Evolutionary conservation across 2,888 invertebrate genomes (phyloP).

Genomic region (Scaptomyza cyrtandrae): DNA sequence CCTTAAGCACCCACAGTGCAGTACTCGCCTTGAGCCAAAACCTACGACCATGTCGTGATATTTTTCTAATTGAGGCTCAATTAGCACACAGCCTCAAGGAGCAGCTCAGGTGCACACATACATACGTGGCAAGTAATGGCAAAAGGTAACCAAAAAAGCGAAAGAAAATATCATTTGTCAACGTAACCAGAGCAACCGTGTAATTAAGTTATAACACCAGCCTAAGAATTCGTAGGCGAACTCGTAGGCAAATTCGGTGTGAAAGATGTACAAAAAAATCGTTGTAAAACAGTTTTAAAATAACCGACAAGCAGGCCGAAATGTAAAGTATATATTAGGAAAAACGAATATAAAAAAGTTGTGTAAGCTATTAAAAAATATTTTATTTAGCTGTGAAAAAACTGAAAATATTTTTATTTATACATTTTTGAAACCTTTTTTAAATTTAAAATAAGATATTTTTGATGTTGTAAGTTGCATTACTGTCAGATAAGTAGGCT

Average conservation of each 20-base stretch:
- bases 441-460: too few relatives aligned
- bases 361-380: neutral
- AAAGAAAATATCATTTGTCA: conserved; percentile 42
- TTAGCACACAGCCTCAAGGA: conserved; percentile 41
- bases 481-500: neutral
- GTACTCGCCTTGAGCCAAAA: neutral
- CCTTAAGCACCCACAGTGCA: neutral
- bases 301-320: neutral
- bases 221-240: conserved; percentile 18
- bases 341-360: too few relatives aligned
- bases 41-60: conserved; percentile 23
- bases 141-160: conserved; percentile 7
- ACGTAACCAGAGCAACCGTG: conserved; percentile 58
- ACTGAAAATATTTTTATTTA: too few relatives aligned
- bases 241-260: conserved; percentile 25
- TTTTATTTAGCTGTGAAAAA: neutral
- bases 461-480: neutral
- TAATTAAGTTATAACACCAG: conserved; percentile 73
- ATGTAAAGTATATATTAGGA: too few relatives aligned
- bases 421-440: too few relatives aligned
- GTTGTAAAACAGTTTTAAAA: conserved; percentile 2
- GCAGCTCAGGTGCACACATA: conserved; percentile 2
- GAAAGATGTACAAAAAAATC: neutral
- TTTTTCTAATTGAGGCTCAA: conserved; percentile 39
- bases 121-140: conserved; percentile 29